Evolutionary conservation across 2,797 vertebrate species (phyloP).

Genomic region (Falco biarmicus): DNA sequence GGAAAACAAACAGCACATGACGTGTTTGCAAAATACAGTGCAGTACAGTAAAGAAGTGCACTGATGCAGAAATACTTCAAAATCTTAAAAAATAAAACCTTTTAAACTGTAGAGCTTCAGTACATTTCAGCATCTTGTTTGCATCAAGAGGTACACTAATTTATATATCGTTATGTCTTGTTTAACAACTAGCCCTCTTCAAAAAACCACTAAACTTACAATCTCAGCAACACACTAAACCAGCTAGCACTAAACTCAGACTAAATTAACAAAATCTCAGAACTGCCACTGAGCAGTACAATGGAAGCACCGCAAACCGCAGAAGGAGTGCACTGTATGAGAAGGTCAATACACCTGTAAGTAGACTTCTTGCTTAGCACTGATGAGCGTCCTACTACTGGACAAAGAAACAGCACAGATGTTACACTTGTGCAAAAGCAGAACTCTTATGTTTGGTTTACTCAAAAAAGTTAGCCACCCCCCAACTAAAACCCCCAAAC

Average conservation of each 20-base stretch:
- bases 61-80: neutral
- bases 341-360: fast-evolving
- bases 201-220: neutral
- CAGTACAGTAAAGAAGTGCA: neutral
- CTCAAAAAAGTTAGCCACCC: neutral
- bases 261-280: neutral
- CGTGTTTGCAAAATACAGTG: neutral
- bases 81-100: fast-evolving
- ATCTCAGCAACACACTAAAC: neutral
- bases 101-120: neutral
- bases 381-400: too few relatives aligned
- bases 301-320: neutral
- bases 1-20: neutral
- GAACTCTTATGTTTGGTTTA: neutral
- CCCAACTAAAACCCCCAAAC: neutral
- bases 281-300: neutral
- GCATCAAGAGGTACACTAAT: neutral
- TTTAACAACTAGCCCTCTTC: neutral
- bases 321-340: neutral
- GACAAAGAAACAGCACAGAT: neutral
- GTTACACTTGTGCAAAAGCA: neutral
- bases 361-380: neutral
- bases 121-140: neutral
- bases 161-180: too few relatives aligned
- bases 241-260: neutral